Conservation (phyloP, 2,797 vertebrate species). For the Scolopax bukidnonensis region DNA sequence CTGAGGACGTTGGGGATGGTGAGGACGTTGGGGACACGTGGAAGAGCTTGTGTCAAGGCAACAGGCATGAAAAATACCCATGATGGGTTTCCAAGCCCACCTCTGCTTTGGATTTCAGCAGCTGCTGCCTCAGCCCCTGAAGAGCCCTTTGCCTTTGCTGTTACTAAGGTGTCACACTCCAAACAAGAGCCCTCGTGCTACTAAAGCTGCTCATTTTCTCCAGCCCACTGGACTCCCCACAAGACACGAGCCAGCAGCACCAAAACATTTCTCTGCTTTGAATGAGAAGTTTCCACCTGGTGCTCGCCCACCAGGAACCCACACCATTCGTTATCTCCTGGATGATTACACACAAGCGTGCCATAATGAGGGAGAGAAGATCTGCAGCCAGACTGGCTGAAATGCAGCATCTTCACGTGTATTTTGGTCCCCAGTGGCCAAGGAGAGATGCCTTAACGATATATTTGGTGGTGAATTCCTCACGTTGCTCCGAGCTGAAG, state of each 20-base stretch:
- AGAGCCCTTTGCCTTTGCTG: not conserved
- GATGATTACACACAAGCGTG: not conserved
- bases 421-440: not conserved
- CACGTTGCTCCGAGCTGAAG: not conserved
- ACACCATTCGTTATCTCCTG: not conserved
- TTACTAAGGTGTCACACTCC: not conserved
- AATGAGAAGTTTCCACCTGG: not conserved
- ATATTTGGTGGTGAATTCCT: not conserved
- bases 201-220: not conserved
- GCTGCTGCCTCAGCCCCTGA: not conserved
- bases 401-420: not conserved
- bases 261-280: not conserved
- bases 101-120: not conserved
- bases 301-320: not conserved
- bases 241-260: not conserved
- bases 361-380: accelerated
- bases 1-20: not conserved
- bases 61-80: not conserved
- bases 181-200: accelerated
- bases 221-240: not conserved
- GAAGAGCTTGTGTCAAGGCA: not conserved
- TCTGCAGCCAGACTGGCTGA: not conserved
- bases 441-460: not conserved
- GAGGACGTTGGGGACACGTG: accelerated
- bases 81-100: not conserved